Base-by-base conservation (phyloP, 2,888 invertebrate genomes). In the Scaeva pyrastri region DNA sequence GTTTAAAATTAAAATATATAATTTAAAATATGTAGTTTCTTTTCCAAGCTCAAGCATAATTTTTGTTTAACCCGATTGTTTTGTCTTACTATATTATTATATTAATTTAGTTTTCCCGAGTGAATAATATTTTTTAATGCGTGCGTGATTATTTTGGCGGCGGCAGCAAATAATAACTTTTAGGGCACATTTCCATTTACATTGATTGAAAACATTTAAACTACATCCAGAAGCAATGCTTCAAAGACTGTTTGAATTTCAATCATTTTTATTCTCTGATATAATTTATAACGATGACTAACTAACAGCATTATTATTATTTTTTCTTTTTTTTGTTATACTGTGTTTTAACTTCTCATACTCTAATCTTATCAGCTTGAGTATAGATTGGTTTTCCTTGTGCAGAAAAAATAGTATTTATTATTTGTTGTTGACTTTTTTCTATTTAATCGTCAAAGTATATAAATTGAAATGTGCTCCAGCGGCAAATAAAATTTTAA, bases 141-240 rank as follows among this genome's bases (percentile, higher is more conserved):
- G 88, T 90, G 89, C 89, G 73, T 88, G 88, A 88, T 79, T 89
- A 82, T 88, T 89, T 39, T 86, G 86, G 66, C 77, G 39, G 66
- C 77, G 43, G 81, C 72, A 86, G 77, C 85, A 80, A 83, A 75
- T 21, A 52, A 75, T 56, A 71, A 56, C 19, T 55, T 23, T n/a
- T 14, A 58, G 66, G 75, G 52, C 83, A 75, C 83, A 87, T 83
- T 87, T 87, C 83, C 58, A 77, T 68, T 73, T 71, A 74, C 55
- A 21, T n/a, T 31, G 12, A 7, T 14, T 45, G 36, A n/a, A 43
- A 55, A 31, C 7, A 36, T 50, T 14, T 50, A 55, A 26, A 56
- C 45, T n/a, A 48, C 31, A 45, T 26, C 31, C 5, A 36, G 21
- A 52, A 68, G 16, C 50, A 68, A 12, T 36, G 45, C 64, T 36